Percentiles rank a stretch among this genome's conserved stretches.
Evolutionary conservation across 2,888 invertebrate genomes (phyloP).

Genomic region (Mechanitis mazaeus): DNA sequence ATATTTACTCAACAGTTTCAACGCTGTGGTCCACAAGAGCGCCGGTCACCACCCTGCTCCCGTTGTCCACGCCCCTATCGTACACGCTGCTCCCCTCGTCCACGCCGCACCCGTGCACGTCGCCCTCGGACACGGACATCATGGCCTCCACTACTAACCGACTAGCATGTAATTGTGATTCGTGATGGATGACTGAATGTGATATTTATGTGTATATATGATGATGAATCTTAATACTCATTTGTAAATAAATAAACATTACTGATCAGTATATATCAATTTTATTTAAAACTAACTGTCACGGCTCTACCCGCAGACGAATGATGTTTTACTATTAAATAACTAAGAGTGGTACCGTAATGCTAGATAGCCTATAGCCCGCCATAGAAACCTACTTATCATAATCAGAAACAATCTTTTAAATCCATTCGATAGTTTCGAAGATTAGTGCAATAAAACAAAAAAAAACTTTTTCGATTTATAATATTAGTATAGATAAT

Average conservation of each 20-base stretch:
- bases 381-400: no score
- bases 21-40: conserved; percentile 74
- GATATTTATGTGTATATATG: conserved; percentile 74
- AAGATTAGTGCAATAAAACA: no score
- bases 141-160: conserved; percentile 64
- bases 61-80: conserved; percentile 50
- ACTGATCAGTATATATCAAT: conserved; percentile 52
- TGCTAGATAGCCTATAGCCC: no score
- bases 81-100: conserved; percentile 50
- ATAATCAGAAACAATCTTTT: no score
- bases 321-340: no score
- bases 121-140: conserved; percentile 56
- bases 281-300: conserved; percentile 16
- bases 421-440: no score
- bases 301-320: no score
- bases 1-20: conserved; percentile 56
- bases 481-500: background rate
- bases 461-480: no score
- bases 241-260: conserved; percentile 71
- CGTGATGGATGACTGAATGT: conserved; percentile 69
- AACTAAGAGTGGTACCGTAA: no score
- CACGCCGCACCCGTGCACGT: conserved; percentile 46
- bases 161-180: conserved; percentile 48
- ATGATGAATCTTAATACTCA: conserved; percentile 56
- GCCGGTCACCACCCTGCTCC: conserved; percentile 69